These are phyloP conservation scores for Callyntrura guangdongensis DNA, from an alignment of 2,888 invertebrate genomes.

Conservation along the genomic window DNA sequence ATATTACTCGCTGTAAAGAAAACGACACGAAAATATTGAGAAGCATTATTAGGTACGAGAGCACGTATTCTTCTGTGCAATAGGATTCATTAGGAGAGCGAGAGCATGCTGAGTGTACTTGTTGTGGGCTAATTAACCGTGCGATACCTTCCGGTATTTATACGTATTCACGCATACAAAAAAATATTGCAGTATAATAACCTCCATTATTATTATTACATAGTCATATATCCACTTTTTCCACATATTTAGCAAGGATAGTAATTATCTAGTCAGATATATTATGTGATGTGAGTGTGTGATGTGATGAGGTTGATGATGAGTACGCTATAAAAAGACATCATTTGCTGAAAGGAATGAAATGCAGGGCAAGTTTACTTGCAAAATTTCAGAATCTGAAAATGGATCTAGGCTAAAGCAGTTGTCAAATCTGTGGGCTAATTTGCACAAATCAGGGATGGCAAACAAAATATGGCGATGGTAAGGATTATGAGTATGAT, in stretches of 20 bases:
- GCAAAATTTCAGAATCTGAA: slow-evolving; percentile 19
- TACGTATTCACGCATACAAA: slow-evolving; percentile 21
- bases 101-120: slow-evolving; percentile 8
- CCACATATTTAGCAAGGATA: slow-evolving; percentile 17
- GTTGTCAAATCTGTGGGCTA: background rate
- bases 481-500: background rate
- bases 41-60: background rate
- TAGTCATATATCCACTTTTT: slow-evolving; percentile 41
- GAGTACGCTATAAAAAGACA: slow-evolving; percentile 5
- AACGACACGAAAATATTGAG: background rate
- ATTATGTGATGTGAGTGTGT: background rate
- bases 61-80: background rate
- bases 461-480: background rate
- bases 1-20: background rate
- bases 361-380: slow-evolving; percentile 47
- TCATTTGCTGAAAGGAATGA: slow-evolving; percentile 4
- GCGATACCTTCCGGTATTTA: slow-evolving; percentile 68
- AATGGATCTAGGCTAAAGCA: slow-evolving; percentile 44
- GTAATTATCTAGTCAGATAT: slow-evolving; percentile 37
- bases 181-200: slow-evolving; percentile 6
- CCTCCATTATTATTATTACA: background rate
- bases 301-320: slow-evolving; percentile 18
- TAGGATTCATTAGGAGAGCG: slow-evolving; percentile 42
- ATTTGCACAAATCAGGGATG: slow-evolving; percentile 17
- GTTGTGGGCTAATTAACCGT: slow-evolving; percentile 63